Evolutionary conservation across 2,797 vertebrate genomes (phyloP), one percentile per base, ranked within the genome.

Genomic region (Adrianichthys oophorus): DNA sequence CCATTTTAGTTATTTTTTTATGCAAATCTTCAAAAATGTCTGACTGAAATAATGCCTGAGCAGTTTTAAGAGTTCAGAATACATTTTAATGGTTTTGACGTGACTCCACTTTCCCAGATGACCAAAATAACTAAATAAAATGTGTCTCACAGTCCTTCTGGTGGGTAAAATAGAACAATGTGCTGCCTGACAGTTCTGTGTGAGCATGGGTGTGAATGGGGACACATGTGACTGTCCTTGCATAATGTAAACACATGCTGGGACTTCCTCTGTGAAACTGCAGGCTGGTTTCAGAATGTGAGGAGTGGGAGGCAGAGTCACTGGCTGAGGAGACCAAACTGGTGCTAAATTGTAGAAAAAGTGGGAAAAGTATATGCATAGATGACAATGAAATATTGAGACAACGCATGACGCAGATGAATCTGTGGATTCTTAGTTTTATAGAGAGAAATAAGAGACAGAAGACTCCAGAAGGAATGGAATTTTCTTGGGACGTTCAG

Each of bases 241-340:
- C 52, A 76, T 63, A 80, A 85, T 85, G 65, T 82, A 86, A 89
- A 88, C 84, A 80, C 74, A 74, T 57, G 62, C 49, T 76, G 68
- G 55, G 74, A 84, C 83, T 85, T 90, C 86, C 89, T 87, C 86
- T 76, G 63, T 77, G 56, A 58, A 66, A 78, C 52, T 43, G 32
- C 32, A 73, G 71, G 53, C 58, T 24, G 63, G 66, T 70, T 75
- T 80, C 70, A 67, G 63, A 78, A 70, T 54, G 52, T 70, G 76
- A 72, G 75, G 65, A 52, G 57, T 17, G 56, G 48, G 71, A 71
- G 64, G 44, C 43, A 60, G n/a, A 67, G 70, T 64, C 21, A 60
- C 37, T 68, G 67, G 70, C 59, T 18, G 46, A 41, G 60, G 62
- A 50, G 60, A 49, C 42, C 29, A 68, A 70, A 57, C 70, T 69